phyloP scores from a whole-genome alignment of 1,140 invertebrate genomes.

The Psilanteris sp. region DNA sequence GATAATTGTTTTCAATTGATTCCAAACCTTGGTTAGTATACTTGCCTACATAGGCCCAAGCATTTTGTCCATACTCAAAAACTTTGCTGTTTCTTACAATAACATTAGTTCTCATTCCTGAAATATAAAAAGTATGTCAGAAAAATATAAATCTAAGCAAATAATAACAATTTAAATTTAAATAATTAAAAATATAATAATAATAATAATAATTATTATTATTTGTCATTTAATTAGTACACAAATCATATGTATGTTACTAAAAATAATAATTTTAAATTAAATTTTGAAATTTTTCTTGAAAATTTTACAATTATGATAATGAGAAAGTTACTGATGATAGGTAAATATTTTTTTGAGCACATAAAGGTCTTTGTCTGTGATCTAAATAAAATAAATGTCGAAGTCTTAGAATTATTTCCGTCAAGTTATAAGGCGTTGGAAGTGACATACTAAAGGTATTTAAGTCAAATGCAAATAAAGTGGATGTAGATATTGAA shows the following conservation, averaged over 20 bases:
- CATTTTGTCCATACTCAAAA: slow-evolving; percentile 82
- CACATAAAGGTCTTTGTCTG: slow-evolving; percentile 8
- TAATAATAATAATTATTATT: too few relatives aligned
- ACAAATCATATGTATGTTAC: too few relatives aligned
- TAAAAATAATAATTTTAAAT: too few relatives aligned
- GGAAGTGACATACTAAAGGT: slow-evolving; percentile 19
- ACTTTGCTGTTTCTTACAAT: slow-evolving; percentile 83
- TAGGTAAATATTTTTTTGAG: slow-evolving; percentile 4
- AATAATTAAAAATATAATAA: too few relatives aligned
- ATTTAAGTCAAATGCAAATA: slow-evolving; percentile 39
- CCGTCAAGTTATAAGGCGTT: background rate
- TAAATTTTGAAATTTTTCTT: too few relatives aligned
- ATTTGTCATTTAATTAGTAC: too few relatives aligned
- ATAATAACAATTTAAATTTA: too few relatives aligned
- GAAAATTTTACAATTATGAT: too few relatives aligned
- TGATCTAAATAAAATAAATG: slow-evolving; percentile 28
- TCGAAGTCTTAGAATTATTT: slow-evolving; percentile 26
- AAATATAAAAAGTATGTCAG: slow-evolving; percentile 57
- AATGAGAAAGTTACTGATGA: too few relatives aligned
- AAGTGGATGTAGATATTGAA: slow-evolving; percentile 23
- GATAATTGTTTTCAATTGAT: slow-evolving; percentile 84
- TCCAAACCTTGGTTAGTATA: slow-evolving; percentile 82
- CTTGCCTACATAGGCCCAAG: slow-evolving; percentile 81
- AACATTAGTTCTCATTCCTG: slow-evolving; percentile 81
- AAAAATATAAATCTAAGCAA: too few relatives aligned